Evolutionary conservation across 2,113 vertebrate species (phyloP).

Genomic region (Xiphorhynchus elegans): DNA sequence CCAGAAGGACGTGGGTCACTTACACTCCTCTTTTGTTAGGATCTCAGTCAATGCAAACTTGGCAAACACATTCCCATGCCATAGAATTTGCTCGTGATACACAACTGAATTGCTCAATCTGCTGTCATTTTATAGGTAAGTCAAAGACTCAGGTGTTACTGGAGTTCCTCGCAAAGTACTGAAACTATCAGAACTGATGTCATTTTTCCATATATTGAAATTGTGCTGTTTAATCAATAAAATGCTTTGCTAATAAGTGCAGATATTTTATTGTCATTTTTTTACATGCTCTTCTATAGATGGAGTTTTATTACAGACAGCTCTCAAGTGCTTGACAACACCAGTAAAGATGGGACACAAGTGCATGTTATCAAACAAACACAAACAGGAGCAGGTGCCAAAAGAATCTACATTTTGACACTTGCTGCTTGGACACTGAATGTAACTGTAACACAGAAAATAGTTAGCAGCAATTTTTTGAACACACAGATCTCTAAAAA

Average conservation of each 20-base stretch:
- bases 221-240: not conserved
- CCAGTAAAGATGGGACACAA: not conserved
- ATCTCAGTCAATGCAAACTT: not conserved
- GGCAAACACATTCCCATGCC: not conserved
- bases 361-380: not conserved
- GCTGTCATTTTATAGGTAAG: not conserved
- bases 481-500: not conserved
- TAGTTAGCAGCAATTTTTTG: not conserved
- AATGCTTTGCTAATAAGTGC: not conserved
- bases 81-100: rapidly evolving
- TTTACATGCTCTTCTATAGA: not conserved
- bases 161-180: not conserved
- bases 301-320: not conserved
- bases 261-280: not conserved
- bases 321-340: not conserved
- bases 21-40: not conserved
- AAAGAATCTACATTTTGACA: not conserved
- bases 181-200: not conserved
- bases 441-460: rapidly evolving
- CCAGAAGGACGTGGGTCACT: not conserved
- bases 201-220: not conserved
- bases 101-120: not conserved
- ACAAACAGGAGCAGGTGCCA: not conserved
- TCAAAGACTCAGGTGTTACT: not conserved
- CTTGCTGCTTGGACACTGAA: not conserved